Evolutionary conservation across 2,797 vertebrate species (phyloP), one percentile per base, ranked within the genome.

Genomic region (Neosilurus hyrtlii): DNA sequence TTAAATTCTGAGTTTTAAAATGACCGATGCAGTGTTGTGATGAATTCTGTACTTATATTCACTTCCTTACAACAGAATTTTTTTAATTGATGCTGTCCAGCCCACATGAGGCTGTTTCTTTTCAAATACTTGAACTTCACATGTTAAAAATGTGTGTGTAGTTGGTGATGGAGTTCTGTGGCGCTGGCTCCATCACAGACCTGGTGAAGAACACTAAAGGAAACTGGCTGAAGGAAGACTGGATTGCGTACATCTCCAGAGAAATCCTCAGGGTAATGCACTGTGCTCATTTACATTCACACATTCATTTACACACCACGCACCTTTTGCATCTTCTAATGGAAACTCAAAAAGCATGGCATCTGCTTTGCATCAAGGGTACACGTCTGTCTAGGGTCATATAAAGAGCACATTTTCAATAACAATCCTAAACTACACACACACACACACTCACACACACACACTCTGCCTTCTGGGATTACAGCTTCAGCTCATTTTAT

Each of bases 161-260:
- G 97, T 95, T 99, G 89, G 98, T 99, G 83, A 99, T 99, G 98
- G 98, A 99, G 94, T 99, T 99, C 90, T 99, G 98, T 89, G 98
- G 98, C 30, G 98, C 97, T 0, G 98, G 98, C 0, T 99, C 98
- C 82, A 99, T 99, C 92, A 99, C 98, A 66, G 98, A 99, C 89
- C 95, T 99, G 86, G 97, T 99, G 92, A 99, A 99, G 91, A 99
- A 99, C 93, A 99, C 98, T 5, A 99, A 99, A 92, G 98, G 98
- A 65, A 99, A 99, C 92, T 92, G 95, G 1, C 92, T 99, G 87
- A 99, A 99, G 90, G 98, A 99, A 92, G 98, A 99, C 93, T 99
- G 98, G 97, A 99, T 99, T 71, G 97, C 98, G 4, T 99, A 99
- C 92, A 99, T 99, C 93, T 99, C 97, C 91, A 91, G 98, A 88